Conservation (phyloP, 2,797 vertebrate genomes). For the Sarcophilus harrisii region DNA sequence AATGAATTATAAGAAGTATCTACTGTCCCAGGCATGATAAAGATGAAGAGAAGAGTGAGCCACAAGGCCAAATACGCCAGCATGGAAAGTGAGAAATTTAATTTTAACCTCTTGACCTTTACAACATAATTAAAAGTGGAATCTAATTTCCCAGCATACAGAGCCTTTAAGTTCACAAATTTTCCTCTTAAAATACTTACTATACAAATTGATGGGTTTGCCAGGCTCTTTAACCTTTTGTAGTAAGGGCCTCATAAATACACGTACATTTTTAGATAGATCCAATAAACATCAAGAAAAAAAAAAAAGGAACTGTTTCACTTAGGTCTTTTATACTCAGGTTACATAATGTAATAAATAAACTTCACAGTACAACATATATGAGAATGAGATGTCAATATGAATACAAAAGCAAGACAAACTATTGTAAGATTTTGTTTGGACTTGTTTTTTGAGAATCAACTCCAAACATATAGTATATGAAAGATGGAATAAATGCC, state of each 20-base stretch:
- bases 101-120: constrained; percentile 74
- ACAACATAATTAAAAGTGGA: constrained; percentile 75
- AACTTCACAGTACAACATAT: constrained; percentile 74
- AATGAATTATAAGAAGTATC: neutral
- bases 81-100: constrained; percentile 80
- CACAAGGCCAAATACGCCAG: constrained; percentile 69
- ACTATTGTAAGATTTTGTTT: constrained; percentile 62
- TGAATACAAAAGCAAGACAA: constrained; percentile 75
- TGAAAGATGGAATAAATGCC: constrained; percentile 67
- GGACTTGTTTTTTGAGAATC: constrained; percentile 28
- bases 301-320: constrained; percentile 78
- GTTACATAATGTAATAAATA: constrained; percentile 61
- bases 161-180: constrained; percentile 67
- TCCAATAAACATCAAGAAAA: constrained; percentile 78
- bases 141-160: constrained; percentile 68
- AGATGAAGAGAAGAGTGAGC: constrained; percentile 54
- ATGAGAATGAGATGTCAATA: constrained; percentile 61
- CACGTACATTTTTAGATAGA: constrained; percentile 72
- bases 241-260: constrained; percentile 74
- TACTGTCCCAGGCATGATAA: constrained; percentile 1
- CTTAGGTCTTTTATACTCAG: constrained; percentile 70
- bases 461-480: constrained; percentile 70
- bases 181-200: constrained; percentile 75
- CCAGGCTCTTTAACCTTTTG: constrained; percentile 71
- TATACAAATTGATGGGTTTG: constrained; percentile 77